Evolutionary conservation across 2,797 vertebrate genomes (phyloP).

Genomic region (Sardinella longiceps): DNA sequence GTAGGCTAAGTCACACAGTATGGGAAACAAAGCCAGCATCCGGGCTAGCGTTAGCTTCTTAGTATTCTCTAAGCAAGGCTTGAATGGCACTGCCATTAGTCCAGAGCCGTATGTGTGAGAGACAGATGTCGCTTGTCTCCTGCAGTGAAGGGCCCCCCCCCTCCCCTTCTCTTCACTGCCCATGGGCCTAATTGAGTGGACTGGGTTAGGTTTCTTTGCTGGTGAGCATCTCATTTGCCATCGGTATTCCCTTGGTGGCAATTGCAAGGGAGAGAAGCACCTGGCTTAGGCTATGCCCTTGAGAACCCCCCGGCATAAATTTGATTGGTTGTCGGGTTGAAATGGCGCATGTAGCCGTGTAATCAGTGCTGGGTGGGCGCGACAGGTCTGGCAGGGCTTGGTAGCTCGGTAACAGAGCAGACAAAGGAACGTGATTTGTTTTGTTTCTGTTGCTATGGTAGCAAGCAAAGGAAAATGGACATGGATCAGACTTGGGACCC

Average conservation of each 20-base stretch:
- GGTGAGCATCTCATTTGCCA: not conserved
- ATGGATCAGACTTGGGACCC: not conserved
- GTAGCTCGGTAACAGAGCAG: conserved; percentile 14
- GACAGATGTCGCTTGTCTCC: conserved; percentile 15
- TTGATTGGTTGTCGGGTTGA: not conserved
- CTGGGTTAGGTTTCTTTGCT: not conserved
- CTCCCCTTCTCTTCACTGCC: conserved; percentile 1
- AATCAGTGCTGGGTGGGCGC: not conserved
- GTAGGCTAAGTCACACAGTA: not conserved
- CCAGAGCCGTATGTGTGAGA: not conserved
- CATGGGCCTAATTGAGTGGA: not conserved
- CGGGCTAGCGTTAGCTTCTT: not conserved
- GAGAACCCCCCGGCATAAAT: not conserved
- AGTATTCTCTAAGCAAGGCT: not conserved
- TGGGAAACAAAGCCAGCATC: not conserved
- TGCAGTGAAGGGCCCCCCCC: not conserved
- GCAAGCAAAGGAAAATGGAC: conserved; percentile 14
- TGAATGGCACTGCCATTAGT: not conserved
- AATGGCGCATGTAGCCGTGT: not conserved
- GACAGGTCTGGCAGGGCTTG: not conserved
- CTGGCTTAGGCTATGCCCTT: not conserved
- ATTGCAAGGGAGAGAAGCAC: not conserved
- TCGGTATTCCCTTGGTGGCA: not conserved
- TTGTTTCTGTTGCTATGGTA: conserved; percentile 23
- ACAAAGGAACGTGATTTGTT: conserved; percentile 25